phyloP scores from a whole-genome alignment of 2,888 invertebrate genomes.

The Tiphia femorata region DNA sequence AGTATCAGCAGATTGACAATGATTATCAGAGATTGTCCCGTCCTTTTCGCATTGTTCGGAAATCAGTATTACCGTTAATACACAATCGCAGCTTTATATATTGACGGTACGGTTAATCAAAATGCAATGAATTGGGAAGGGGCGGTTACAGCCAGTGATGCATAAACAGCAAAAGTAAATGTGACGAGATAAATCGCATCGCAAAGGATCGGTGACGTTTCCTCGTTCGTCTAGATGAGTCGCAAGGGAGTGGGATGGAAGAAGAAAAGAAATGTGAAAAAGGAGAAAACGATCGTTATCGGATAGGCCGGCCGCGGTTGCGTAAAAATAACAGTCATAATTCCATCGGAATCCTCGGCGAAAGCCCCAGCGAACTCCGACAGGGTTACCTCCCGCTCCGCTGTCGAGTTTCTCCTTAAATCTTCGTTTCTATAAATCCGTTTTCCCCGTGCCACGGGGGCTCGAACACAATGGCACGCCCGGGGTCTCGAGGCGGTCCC shows the following conservation, averaged over 20 bases:
- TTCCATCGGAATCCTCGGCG: conserved; percentile 19
- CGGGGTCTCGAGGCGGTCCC: conserved; percentile 34
- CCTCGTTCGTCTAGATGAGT: background rate
- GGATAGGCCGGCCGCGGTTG: background rate
- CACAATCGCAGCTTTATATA: too few species aligned
- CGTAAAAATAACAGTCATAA: conserved; percentile 26
- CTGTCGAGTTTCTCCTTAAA: conserved; percentile 36
- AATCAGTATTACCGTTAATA: too few species aligned
- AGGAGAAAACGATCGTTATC: background rate
- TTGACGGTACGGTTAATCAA: too few species aligned
- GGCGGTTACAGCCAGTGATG: too few species aligned
- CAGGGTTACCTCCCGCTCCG: background rate
- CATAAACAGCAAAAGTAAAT: too few species aligned
- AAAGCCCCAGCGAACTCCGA: conserved; percentile 6
- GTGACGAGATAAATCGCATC: too few species aligned
- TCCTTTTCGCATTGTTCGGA: too few species aligned
- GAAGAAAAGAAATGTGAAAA: background rate
- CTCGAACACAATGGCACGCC: conserved; percentile 43
- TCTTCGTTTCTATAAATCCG: conserved; percentile 50
- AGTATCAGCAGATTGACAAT: background rate
- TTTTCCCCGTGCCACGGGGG: conserved; percentile 36
- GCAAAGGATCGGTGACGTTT: too few species aligned
- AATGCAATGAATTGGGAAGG: too few species aligned
- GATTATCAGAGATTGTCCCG: too few species aligned
- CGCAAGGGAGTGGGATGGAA: background rate